Evolutionary conservation across 2,888 invertebrate genomes (phyloP).

Genomic region (Tinea pellionella): DNA sequence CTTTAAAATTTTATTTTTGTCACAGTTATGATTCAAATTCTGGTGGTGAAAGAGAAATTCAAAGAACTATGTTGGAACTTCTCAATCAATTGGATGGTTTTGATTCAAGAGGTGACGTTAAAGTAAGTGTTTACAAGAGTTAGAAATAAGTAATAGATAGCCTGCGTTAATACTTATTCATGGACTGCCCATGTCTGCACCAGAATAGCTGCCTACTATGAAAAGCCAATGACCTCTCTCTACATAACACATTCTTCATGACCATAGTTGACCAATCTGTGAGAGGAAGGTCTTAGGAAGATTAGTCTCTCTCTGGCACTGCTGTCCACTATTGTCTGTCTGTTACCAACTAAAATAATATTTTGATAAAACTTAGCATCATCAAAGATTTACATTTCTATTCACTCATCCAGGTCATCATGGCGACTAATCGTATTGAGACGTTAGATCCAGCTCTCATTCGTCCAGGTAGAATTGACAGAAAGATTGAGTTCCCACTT

Average conservation of each 20-base stretch:
- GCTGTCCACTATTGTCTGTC: too few species aligned
- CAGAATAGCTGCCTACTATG: too few species aligned
- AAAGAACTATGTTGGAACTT: conserved; percentile 98
- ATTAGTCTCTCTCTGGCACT: too few species aligned
- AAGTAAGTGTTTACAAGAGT: conserved; percentile 73
- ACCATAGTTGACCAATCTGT: too few species aligned
- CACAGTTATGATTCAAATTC: conserved; percentile 95
- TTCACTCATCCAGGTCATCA: conserved; percentile 82
- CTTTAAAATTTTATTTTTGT: conserved; percentile 11
- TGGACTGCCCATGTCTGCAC: too few species aligned
- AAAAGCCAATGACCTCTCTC: too few species aligned
- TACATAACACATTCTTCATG: too few species aligned
- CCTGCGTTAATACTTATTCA: too few species aligned
- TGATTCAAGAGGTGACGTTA: conserved; percentile 96
- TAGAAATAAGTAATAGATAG: too few species aligned
- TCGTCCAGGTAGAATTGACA: conserved; percentile 97
- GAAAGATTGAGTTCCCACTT: conserved; percentile 99
- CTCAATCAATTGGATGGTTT: conserved; percentile 98
- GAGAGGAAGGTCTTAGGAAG: too few species aligned
- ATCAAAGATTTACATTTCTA: not conserved
- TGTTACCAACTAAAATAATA: not conserved
- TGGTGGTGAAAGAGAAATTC: conserved; percentile 99
- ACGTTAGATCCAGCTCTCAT: conserved; percentile 98
- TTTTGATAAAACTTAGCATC: not conserved
- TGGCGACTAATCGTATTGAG: conserved; percentile 98